phyloP scores from a whole-genome alignment of 37 sponge, comb jelly and placozoan genomes.

The Tethya wilhelma region DNA sequence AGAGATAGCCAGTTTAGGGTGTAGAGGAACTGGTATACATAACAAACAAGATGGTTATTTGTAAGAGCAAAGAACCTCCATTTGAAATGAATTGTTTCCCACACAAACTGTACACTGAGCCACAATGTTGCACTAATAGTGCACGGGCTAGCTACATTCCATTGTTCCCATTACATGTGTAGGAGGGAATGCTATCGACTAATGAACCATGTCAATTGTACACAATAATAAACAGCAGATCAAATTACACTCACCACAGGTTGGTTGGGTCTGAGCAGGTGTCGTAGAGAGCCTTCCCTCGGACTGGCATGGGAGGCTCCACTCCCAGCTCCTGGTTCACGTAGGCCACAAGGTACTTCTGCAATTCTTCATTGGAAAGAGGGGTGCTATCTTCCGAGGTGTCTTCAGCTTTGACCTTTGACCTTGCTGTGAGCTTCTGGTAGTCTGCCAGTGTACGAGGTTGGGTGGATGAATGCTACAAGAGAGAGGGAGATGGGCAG shows the following conservation, averaged over 20 bases:
- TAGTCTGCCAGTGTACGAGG: constrained; percentile 51
- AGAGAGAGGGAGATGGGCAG: not conserved
- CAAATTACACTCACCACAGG: constrained; percentile 50
- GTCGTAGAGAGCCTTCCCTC: constrained; percentile 66
- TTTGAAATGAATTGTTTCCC: no score
- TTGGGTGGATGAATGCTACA: not conserved
- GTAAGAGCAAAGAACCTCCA: no score
- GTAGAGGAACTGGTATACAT: no score
- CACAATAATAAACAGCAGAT: no score
- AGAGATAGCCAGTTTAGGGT: constrained; percentile 26
- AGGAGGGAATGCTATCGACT: no score
- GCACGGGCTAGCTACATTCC: no score
- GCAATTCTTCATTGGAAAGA: constrained; percentile 22
- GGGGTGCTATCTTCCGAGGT: not conserved
- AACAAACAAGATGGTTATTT: not conserved
- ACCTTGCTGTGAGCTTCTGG: constrained; percentile 34
- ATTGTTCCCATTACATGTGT: no score
- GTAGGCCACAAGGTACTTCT: constrained; percentile 55
- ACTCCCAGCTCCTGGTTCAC: constrained; percentile 50
- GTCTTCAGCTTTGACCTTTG: not conserved
- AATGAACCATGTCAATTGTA: no score
- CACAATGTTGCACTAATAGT: no score
- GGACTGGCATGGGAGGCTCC: constrained; percentile 40
- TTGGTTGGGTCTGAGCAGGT: constrained; percentile 46
- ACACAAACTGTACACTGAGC: no score